phyloP scores from a whole-genome alignment of 1,140 invertebrate genomes.

The Saxidomus purpurata region DNA sequence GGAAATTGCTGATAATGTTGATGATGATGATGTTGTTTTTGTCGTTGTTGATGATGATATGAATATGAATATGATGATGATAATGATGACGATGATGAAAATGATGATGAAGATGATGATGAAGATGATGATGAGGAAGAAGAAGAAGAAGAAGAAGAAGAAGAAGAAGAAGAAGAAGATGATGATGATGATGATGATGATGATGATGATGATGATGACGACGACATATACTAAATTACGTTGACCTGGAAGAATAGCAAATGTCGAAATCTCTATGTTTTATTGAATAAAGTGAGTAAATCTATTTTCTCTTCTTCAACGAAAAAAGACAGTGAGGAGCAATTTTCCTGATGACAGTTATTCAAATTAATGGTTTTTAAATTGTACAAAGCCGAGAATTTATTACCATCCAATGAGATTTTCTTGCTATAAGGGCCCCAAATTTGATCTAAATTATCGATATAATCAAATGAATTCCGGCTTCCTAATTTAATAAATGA shows the following conservation, averaged over 20 bases:
- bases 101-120: too few species aligned
- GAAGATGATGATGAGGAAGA: too few species aligned
- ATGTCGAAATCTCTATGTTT: not conserved
- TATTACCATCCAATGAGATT: slow-evolving; percentile 58
- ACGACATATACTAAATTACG: too few species aligned
- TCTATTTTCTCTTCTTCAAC: not conserved
- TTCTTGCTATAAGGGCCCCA: slow-evolving; percentile 25
- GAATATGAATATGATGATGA: not conserved
- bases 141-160: not conserved
- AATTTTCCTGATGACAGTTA: slow-evolving; percentile 60
- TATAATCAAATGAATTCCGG: slow-evolving; percentile 57
- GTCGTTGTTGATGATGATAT: not conserved
- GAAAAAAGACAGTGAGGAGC: not conserved
- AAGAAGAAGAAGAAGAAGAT: not conserved
- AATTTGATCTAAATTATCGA: slow-evolving; percentile 66
- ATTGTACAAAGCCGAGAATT: slow-evolving; percentile 63
- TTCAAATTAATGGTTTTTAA: slow-evolving; percentile 66
- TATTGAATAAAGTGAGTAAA: slow-evolving; percentile 11
- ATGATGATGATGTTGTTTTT: not conserved
- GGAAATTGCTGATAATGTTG: not conserved
- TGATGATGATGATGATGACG: too few species aligned
- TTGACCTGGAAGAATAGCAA: too few species aligned
- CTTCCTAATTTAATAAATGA: slow-evolving; percentile 53
- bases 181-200: too few species aligned
- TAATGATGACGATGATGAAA: not conserved